A percentile compares a stretch with the other conserved stretches of the same genome.
Evolutionary conservation across 2,113 vertebrate species (phyloP).

Genomic region (Puntigrus tetrazona): DNA sequence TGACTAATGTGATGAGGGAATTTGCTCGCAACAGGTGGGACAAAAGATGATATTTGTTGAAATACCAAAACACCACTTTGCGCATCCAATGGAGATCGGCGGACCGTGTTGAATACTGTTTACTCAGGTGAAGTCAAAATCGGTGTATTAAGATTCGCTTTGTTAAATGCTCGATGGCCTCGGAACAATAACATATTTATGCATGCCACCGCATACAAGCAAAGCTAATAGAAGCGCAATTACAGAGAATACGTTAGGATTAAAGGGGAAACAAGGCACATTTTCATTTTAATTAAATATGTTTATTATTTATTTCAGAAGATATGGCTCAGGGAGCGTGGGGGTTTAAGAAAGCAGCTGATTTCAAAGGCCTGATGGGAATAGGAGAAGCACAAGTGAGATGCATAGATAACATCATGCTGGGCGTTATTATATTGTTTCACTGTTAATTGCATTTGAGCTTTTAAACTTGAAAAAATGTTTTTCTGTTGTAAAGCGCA

Average conservation of each 20-base stretch:
- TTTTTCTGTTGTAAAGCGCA: background rate
- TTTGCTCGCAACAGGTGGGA: background rate
- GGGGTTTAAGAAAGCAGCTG: slow-evolving; percentile 52
- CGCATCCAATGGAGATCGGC: background rate
- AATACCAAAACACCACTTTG: background rate
- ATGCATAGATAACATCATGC: background rate
- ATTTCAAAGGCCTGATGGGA: slow-evolving; percentile 47
- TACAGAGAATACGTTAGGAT: slow-evolving; percentile 78
- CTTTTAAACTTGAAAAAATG: background rate
- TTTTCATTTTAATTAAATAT: slow-evolving; percentile 78
- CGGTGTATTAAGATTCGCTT: slow-evolving; percentile 65
- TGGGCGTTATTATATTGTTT: slow-evolving; percentile 3
- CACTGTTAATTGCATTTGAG: slow-evolving; percentile 13
- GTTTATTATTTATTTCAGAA: slow-evolving; percentile 77
- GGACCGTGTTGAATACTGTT: background rate
- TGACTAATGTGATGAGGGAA: slow-evolving; percentile 43
- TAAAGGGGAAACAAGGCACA: slow-evolving; percentile 69
- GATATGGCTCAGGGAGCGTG: slow-evolving; percentile 44
- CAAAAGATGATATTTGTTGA: background rate
- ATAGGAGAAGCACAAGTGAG: slow-evolving; percentile 17
- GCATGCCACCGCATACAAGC: slow-evolving; percentile 67
- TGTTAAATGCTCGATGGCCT: slow-evolving; percentile 70
- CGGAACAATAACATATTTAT: slow-evolving; percentile 73
- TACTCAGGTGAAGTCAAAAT: slow-evolving; percentile 58
- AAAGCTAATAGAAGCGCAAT: slow-evolving; percentile 73